These are phyloP conservation scores for Malurus splendens DNA, from an alignment of 2,797 vertebrate genomes.

Conservation along the genomic window DNA sequence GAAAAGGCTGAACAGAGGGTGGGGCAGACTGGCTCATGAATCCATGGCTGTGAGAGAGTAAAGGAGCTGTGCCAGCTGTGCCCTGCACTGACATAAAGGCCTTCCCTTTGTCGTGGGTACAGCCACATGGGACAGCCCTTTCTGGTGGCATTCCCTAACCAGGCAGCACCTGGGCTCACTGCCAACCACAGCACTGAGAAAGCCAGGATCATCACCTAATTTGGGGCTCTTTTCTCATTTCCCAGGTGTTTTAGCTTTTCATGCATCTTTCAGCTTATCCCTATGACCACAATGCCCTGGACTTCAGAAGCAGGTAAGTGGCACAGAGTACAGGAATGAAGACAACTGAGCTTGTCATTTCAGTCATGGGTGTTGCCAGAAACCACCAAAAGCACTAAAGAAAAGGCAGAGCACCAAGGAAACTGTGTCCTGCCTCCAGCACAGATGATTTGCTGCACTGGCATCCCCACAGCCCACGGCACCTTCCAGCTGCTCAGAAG, in stretches of 20 bases:
- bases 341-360: accelerated
- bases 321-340: neutral
- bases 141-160: neutral
- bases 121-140: accelerated
- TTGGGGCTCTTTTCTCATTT: neutral
- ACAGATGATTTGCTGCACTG: neutral
- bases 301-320: neutral
- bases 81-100: neutral
- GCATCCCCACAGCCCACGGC: neutral
- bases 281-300: neutral
- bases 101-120: accelerated
- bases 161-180: neutral
- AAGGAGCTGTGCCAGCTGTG: neutral
- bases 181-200: neutral
- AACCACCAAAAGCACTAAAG: neutral
- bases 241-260: neutral
- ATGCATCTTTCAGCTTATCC: neutral
- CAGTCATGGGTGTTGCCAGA: neutral
- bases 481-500: neutral
- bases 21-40: neutral
- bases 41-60: neutral
- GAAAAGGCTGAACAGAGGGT: neutral
- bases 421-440: neutral
- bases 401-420: neutral
- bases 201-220: neutral